Percentiles rank a stretch among this genome's conserved stretches.
These are phyloP conservation scores for Ganaspis brasiliensis DNA, from an alignment of 2,888 invertebrate species.

Conservation along the genomic window DNA sequence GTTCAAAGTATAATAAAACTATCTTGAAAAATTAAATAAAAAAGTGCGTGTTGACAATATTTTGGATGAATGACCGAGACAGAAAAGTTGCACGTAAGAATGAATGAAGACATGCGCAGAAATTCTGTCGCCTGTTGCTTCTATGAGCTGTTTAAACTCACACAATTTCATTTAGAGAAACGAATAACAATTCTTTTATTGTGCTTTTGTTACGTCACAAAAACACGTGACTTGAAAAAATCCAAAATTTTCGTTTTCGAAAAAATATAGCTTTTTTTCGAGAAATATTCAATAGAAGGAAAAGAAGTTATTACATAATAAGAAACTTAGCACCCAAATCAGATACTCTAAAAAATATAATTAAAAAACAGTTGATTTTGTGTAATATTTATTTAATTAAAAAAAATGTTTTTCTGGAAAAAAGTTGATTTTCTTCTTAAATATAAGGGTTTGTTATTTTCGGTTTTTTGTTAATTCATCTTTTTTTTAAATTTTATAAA, in stretches of 20 bases:
- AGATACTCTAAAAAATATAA: no score
- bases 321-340: no score
- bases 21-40: background rate
- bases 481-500: no score
- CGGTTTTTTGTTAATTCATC: no score
- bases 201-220: constrained; percentile 5
- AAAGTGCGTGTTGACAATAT: constrained; percentile 6
- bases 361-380: no score
- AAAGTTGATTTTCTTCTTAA: no score
- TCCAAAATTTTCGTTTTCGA: no score
- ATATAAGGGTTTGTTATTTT: no score
- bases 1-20: background rate
- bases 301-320: no score
- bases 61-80: constrained; percentile 30
- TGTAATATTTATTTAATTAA: no score
- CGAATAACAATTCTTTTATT: background rate
- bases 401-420: no score
- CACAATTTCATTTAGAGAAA: background rate
- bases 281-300: no score
- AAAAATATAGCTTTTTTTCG: background rate
- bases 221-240: background rate
- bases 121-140: constrained; percentile 62
- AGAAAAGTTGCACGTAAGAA: constrained; percentile 3
- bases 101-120: constrained; percentile 54
- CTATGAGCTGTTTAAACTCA: background rate